Evolutionary conservation across 2,797 vertebrate species (phyloP), one percentile per base, ranked within the genome.

Genomic region (Muraenolepis orangiensis): DNA sequence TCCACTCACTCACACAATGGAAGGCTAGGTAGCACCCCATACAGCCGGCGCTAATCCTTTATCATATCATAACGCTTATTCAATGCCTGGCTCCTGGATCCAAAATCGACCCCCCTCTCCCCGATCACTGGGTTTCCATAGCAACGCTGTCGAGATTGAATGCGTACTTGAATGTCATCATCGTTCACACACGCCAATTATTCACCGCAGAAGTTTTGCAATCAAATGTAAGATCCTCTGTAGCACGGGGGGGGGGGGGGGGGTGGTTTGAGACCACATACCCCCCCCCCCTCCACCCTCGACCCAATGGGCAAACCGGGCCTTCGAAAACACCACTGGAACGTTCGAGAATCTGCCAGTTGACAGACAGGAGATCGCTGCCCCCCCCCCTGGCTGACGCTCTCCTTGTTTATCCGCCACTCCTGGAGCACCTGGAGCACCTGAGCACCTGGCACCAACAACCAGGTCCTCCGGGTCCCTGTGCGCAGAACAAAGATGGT

Each of bases 381-480:
- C 42, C 16, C 16, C 42, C 20, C 42, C 16, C 16, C 42, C 20
- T 18, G 42, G 42, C 42, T 18, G 42, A 46, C 42, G 6, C 16
- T 46, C 20, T 46, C 16, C 4, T 20, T 0, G 42, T 51, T 51
- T n/a, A 20, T 18, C 18, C 20, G 42, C 42, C 1, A 18, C 42
- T 18, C 42, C 42, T 51, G 18, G 18, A 51, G 42, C 42, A 51
- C 42, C 42, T 66, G 61, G 7, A n/a, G n/a, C n/a, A n/a, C n/a
- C n/a, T n/a, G 18, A 51, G 42, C 42, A 51, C 42, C 42, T 66
- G 61, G 7, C n/a, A n/a, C n/a, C 84, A 82, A 82, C 79, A 83
- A 76, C 72, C 3, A 69, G 20, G 46, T 79, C 79, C 73, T 84
- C 84, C 84, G 82, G 77, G 71, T 70, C 6, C 51, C 29, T 69